Base-by-base conservation (phyloP, 2,113 vertebrate species). In the Colius striatus region DNA sequence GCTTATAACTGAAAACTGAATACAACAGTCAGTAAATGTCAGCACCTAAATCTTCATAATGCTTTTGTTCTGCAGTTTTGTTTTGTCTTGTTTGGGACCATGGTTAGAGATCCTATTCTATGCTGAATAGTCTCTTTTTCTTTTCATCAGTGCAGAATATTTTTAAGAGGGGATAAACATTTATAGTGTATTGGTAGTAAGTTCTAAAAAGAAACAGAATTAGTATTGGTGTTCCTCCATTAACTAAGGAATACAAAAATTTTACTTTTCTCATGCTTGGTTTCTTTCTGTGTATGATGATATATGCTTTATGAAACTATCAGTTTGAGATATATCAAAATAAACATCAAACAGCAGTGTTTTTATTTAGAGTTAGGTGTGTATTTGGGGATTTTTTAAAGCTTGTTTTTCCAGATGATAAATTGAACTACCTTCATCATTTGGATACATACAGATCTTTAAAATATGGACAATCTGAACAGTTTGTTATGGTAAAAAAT, bases 31-130 rank as follows among this genome's bases (percentile, higher is more conserved):
- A 61, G 21, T 90, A 90, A 89, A 91, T 53, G 48, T 92, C 83
- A 96, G 89, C 97, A 96, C 94, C 93, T 93, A 89, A 89, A 85
- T 91, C 60, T 85, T 95, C 61, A 32, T 75, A 89, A 92, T 78
- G 55, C 32, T 76, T 53, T 70, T 76, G 27, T 53, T 87, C 61
- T 87, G 47, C 72, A 76, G 38, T 57, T 54, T 55, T 70, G 27
- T 68, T 94, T 92, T 95, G 8, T 41, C 47, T 85, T 67, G 54
- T 75, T 89, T 92, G 61, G 66, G 89, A 84, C 22, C 16, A 23
- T 27, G 29, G 26, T 77, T 89, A 89, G 38, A 71, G 75, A 74
- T 61, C 26, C 89, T 85, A 61, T 18, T 90, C 70, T 70, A 13
- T 47, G 41, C 70, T 92, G 84, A 89, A 27, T 61, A 32, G 79